Evolutionary conservation across 2,797 vertebrate genomes (phyloP).

Genomic region (Poecilia velifera): DNA sequence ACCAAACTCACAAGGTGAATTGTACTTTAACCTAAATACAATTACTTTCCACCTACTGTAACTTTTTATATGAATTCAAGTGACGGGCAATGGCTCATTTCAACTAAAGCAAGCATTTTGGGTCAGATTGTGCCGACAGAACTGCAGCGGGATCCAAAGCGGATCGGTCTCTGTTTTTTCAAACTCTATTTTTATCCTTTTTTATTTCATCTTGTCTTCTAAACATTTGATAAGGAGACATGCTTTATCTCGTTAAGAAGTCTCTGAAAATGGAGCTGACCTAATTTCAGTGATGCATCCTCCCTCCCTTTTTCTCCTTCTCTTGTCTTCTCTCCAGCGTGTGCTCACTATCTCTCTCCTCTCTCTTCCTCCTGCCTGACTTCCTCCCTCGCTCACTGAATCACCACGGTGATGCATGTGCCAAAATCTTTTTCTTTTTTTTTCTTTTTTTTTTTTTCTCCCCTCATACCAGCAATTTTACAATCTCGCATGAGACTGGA

Average conservation of each 20-base stretch:
- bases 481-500: conserved; percentile 30
- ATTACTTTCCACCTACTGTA: background rate
- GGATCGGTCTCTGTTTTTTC: conserved; percentile 22
- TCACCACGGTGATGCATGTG: conserved; percentile 77
- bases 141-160: conserved; percentile 38
- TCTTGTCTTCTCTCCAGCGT: conserved; percentile 54
- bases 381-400: conserved; percentile 79
- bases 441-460: background rate
- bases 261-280: conserved; percentile 78
- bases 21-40: conserved; percentile 10
- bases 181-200: conserved; percentile 30
- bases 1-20: conserved; percentile 94
- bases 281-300: conserved; percentile 73
- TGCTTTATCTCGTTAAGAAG: conserved; percentile 67
- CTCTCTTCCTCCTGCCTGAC: conserved; percentile 63
- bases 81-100: conserved; percentile 12
- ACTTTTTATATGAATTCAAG: background rate
- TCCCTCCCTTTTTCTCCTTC: conserved; percentile 34
- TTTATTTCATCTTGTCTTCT: conserved; percentile 15
- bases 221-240: conserved; percentile 62
- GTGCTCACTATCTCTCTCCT: conserved; percentile 42
- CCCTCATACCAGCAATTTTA: conserved; percentile 41
- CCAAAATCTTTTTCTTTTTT: conserved; percentile 56
- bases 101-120: conserved; percentile 30
- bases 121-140: conserved; percentile 28